These are phyloP conservation scores for Parochlus steinenii DNA, from an alignment of 2,888 invertebrate species.

Conservation along the genomic window DNA sequence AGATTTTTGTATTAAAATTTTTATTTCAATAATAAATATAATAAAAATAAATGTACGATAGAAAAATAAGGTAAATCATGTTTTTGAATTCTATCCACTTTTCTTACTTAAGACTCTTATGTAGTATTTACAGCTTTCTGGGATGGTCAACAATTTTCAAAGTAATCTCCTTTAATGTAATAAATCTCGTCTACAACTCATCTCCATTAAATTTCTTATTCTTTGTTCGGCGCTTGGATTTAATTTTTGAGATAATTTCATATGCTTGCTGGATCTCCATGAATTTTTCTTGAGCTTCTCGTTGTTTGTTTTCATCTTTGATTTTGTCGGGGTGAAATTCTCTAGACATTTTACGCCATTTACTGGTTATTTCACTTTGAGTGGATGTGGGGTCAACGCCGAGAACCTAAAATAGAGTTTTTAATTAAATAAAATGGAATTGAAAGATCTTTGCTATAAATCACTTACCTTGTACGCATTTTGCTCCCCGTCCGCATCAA, in stretches of 20 bases:
- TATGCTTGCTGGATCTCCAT: conserved; percentile 90
- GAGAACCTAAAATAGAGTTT: conserved; percentile 38
- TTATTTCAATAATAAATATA: too few species aligned
- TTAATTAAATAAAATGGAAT: conserved; percentile 6
- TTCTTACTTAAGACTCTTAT: too few species aligned
- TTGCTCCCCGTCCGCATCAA: conserved; percentile 81
- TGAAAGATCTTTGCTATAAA: conserved; percentile 8
- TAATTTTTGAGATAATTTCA: conserved; percentile 70
- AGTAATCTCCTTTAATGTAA: too few species aligned
- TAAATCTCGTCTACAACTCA: too few species aligned
- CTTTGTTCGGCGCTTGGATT: conserved; percentile 51
- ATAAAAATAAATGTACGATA: too few species aligned
- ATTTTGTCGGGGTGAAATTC: conserved; percentile 87
- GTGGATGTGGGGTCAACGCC: conserved; percentile 62
- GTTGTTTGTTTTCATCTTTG: conserved; percentile 49
- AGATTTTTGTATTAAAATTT: too few species aligned
- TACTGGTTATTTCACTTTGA: conserved; percentile 69
- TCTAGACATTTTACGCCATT: conserved; percentile 65
- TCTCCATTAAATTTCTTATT: conserved; percentile 52
- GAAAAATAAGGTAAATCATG: too few species aligned
- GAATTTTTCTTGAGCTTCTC: conserved; percentile 65
- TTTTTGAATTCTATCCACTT: too few species aligned
- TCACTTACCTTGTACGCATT: conserved; percentile 61
- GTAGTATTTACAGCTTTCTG: too few species aligned
- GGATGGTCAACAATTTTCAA: too few species aligned